phyloP scores from a whole-genome alignment of 1,140 invertebrate genomes.

The Listronotus bonariensis region DNA sequence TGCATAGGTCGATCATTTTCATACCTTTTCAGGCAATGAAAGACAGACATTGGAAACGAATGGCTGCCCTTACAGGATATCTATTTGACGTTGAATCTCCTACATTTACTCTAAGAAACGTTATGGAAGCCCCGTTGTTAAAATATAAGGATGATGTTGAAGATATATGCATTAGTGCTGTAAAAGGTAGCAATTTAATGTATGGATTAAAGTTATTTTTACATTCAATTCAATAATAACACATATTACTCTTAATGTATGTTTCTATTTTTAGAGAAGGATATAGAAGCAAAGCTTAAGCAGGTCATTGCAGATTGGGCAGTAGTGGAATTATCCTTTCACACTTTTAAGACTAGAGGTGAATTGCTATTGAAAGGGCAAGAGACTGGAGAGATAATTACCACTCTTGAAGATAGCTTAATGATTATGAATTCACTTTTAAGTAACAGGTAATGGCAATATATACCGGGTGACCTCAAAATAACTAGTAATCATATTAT shows the following conservation, averaged over 20 bases:
- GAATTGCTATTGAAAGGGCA: constrained; percentile 79
- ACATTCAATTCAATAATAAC: too few relatives aligned
- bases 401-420: constrained; percentile 80
- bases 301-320: constrained; percentile 84
- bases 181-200: constrained; percentile 60
- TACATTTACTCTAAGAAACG: constrained; percentile 76
- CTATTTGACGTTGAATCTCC: constrained; percentile 79
- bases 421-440: constrained; percentile 86
- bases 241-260: not conserved
- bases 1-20: not conserved
- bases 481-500: too few relatives aligned
- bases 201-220: too few relatives aligned
- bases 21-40: constrained; percentile 78
- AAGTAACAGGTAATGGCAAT: constrained; percentile 70
- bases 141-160: constrained; percentile 87
- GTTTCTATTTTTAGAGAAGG: constrained; percentile 65
- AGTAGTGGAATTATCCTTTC: constrained; percentile 75
- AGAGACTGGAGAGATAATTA: constrained; percentile 80
- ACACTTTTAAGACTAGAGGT: constrained; percentile 82
- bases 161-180: constrained; percentile 89
- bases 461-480: too few relatives aligned
- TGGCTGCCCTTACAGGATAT: constrained; percentile 73
- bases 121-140: constrained; percentile 83
- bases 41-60: constrained; percentile 81
- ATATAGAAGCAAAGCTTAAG: constrained; percentile 88